Conservation (phyloP, 1,140 invertebrate genomes). For the Globodera ellingtonae region DNA sequence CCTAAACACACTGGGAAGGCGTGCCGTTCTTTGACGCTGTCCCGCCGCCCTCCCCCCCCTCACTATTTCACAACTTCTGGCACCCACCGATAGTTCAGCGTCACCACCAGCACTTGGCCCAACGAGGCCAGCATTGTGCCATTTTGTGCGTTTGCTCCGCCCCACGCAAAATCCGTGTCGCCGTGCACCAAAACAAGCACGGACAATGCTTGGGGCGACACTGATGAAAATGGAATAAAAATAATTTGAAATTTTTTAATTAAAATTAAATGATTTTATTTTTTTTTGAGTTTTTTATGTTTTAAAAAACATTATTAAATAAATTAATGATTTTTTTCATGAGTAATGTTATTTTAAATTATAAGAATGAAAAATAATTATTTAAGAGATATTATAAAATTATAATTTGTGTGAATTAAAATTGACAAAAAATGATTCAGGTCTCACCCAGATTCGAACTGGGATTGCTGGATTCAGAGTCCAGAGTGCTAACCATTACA, state of each 20-base stretch:
- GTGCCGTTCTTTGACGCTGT: no score
- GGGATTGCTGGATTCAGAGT: constrained; percentile 29
- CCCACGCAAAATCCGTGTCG: constrained; percentile 60
- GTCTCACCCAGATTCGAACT: constrained; percentile 25
- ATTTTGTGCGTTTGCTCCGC: constrained; percentile 61
- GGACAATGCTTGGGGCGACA: constrained; percentile 30
- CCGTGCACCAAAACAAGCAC: constrained; percentile 63
- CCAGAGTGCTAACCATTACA: constrained; percentile 28
- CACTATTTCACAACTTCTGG: background rate
- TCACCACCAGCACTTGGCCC: constrained; percentile 64
- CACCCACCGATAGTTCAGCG: constrained; percentile 63
- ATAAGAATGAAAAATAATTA: no score
- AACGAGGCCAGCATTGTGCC: constrained; percentile 58
- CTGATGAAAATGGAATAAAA: constrained; percentile 23
- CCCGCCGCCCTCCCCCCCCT: no score
- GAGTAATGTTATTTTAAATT: no score
- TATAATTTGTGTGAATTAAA: background rate
- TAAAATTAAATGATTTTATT: no score
- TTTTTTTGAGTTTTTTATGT: no score
- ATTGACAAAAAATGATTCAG: background rate
- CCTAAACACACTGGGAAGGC: no score
- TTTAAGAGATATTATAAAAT: no score
- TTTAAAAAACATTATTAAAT: no score
- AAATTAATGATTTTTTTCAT: no score
- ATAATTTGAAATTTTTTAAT: constrained; percentile 20